These are phyloP conservation scores for Acanthaster planci DNA, from an alignment of 35 echinoderm and acorn worm genomes.

Conservation along the genomic window DNA sequence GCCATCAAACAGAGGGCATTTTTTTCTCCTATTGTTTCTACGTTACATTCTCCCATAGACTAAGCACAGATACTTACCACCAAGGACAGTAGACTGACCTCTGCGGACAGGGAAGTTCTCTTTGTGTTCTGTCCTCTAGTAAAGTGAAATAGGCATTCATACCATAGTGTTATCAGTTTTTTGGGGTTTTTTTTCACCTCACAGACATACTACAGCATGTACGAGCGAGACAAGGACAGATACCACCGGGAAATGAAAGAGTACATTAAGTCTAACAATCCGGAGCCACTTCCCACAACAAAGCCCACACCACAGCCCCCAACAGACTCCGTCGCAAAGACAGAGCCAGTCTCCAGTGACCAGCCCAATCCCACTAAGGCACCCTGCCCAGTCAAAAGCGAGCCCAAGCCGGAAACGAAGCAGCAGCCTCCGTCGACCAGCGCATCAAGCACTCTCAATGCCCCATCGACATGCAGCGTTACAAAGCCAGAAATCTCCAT, in stretches of 20 bases:
- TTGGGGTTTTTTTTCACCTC: not conserved
- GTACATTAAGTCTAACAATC: slow-evolving; percentile 49
- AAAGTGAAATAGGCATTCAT: too few relatives aligned
- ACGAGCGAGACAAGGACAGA: slow-evolving; percentile 78
- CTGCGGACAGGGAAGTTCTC: not conserved
- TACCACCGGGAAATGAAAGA: slow-evolving; percentile 74
- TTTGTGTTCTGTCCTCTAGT: too few relatives aligned
- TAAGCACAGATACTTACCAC: too few relatives aligned
- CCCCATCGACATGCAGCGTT: not conserved
- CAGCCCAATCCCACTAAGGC: not conserved
- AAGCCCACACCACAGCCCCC: not conserved
- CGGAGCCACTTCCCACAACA: not conserved
- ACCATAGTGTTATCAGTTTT: too few relatives aligned
- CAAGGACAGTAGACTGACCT: too few relatives aligned
- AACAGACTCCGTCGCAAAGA: not conserved
- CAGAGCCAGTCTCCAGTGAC: not conserved
- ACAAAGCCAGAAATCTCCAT: not conserved
- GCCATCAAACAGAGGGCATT: too few relatives aligned
- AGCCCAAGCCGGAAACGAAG: not conserved
- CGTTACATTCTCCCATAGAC: too few relatives aligned
- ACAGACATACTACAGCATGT: slow-evolving; percentile 77
- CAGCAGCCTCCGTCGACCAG: not conserved
- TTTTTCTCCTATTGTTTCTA: too few relatives aligned
- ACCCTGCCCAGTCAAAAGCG: not conserved
- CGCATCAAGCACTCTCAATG: not conserved